Base-by-base conservation (phyloP, 2,113 vertebrate species). In the Capra hircus region DNA sequence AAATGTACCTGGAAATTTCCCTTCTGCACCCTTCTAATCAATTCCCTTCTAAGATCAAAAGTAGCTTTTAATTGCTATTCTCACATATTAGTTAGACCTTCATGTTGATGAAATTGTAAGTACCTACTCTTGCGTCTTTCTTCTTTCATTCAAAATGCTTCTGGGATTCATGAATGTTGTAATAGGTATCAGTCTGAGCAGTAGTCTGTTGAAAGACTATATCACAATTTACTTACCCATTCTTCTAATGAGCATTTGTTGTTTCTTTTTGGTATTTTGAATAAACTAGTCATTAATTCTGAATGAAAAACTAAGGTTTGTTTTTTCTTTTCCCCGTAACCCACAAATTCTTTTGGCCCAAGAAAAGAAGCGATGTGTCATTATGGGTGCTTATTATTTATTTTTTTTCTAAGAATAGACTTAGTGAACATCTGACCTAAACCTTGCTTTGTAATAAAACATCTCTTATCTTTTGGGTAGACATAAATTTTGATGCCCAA, bases 381-480 rank as follows among this genome's bases (percentile, higher is more conserved):
- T 48, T 45, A 57, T 52, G 57, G 28, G 10, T 43, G 6, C 67
- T 7, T 93, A 55, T 77, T 7, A 9, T 40, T 88, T 88, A 57
- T 55, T 92, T 87, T 77, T 77, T 97, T 88, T 94, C 90, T 59
- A 91, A 82, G 91, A 95, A 95, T 6, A 92, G 88, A 90, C 48
- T 85, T 94, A 81, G 52, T 92, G 62, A 94, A 90, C 60, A 33
- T n/a, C 60, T 64, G 86, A 94, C 16, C 60, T 96, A 81, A 91
- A 97, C 84, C 40, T 89, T 93, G 77, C 36, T 91, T 91, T 86
- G 30, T 60, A 91, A 71, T 86, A 60, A 93, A 85, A 91, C 67
- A 82, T 14, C 30, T 93, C 59, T 67, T 95, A 93, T 90, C 95
- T 97, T 91, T 86, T 87, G 62, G 93, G 45, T 91, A 23, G 77